Conservation (phyloP, 2,888 invertebrate species). For the Uropetala carovei region DNA sequence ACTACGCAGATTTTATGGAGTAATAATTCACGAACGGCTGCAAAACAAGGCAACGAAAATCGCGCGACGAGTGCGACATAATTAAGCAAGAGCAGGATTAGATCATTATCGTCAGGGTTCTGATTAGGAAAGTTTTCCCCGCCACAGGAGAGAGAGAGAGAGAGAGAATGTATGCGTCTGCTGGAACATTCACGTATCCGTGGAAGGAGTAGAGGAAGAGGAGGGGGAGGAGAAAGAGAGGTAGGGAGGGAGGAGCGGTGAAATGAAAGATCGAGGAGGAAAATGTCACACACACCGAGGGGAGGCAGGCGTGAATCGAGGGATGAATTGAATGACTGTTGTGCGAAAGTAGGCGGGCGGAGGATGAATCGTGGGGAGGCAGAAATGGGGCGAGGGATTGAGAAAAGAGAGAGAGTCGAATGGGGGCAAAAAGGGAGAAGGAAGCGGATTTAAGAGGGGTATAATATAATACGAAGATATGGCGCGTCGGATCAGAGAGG, state of each 20-base stretch:
- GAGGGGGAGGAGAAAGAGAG: neutral
- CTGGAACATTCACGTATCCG: too few species aligned
- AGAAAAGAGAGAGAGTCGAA: neutral
- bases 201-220: neutral
- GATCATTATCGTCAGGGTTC: neutral
- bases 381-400: too few species aligned
- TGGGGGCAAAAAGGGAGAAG: neutral
- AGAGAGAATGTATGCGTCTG: neutral
- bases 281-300: neutral
- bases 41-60: neutral
- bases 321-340: constrained; percentile 17
- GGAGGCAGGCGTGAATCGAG: neutral
- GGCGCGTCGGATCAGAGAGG: neutral
- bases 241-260: neutral
- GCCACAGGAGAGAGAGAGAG: neutral
- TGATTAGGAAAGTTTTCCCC: constrained; percentile 8
- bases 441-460: too few species aligned
- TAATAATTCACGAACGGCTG: neutral
- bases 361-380: neutral
- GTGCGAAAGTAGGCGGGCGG: neutral
- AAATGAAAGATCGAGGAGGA: constrained; percentile 16
- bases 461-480: neutral
- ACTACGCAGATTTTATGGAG: neutral
- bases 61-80: neutral
- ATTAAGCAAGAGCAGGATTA: constrained; percentile 19